A percentile compares a stretch with the other conserved stretches of the same genome.
phyloP scores from a whole-genome alignment of 1,140 invertebrate genomes.

The Drosophila pandora region DNA sequence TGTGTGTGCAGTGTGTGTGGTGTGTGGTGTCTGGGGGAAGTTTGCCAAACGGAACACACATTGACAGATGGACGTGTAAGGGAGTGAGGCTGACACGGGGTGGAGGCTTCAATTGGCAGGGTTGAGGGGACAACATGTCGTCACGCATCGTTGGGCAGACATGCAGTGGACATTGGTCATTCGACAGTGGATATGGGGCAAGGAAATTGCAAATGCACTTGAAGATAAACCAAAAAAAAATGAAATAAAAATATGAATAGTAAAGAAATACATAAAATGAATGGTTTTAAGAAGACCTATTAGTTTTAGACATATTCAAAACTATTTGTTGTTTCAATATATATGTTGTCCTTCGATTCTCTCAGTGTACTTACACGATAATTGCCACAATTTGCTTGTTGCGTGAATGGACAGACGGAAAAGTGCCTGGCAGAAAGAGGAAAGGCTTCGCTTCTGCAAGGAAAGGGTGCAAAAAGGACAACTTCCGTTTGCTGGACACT shows the following conservation, averaged over 20 bases:
- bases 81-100: conserved; percentile 14
- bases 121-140: conserved; percentile 71
- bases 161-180: conserved; percentile 54
- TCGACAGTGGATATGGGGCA: conserved; percentile 50
- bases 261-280: too few relatives aligned
- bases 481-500: conserved; percentile 59
- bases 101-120: conserved; percentile 7
- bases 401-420: conserved; percentile 65
- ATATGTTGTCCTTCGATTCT: background rate
- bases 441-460: conserved; percentile 9
- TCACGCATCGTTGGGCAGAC: conserved; percentile 76
- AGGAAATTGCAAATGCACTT: conserved; percentile 34
- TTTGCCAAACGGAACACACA: conserved; percentile 35
- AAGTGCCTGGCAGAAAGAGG: conserved; percentile 32
- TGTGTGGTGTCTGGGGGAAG: conserved; percentile 29
- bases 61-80: conserved; percentile 46
- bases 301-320: too few relatives aligned
- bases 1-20: conserved; percentile 15
- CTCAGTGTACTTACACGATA: conserved; percentile 38
- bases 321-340: too few relatives aligned
- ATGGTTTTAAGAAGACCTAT: too few relatives aligned
- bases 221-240: background rate
- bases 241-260: background rate
- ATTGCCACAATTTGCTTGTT: conserved; percentile 82
- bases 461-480: conserved; percentile 67